Percentiles rank a stretch among this genome's conserved stretches.
phyloP scores from a whole-genome alignment of 2,113 vertebrate species.

The Chaetorhynchus papuensis region DNA sequence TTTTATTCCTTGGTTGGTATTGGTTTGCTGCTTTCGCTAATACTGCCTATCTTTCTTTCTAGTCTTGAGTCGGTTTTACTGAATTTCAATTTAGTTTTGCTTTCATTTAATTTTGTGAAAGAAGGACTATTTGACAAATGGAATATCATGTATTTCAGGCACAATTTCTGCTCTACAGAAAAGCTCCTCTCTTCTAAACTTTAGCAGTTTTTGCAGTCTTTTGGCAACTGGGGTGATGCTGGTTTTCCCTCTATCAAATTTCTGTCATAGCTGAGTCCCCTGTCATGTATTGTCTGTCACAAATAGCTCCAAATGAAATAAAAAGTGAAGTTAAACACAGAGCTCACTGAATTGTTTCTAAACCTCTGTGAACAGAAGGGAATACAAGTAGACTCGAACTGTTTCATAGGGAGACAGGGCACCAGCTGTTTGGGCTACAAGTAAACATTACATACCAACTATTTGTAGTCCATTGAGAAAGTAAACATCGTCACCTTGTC shows the following conservation, averaged over 20 bases:
- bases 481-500: slow-evolving; percentile 50
- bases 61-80: not conserved
- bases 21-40: not conserved
- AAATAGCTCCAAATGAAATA: not conserved
- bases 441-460: slow-evolving; percentile 45
- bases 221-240: not conserved
- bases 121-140: not conserved
- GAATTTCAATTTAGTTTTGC: not conserved
- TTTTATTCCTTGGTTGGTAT: not conserved
- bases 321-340: not conserved
- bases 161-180: not conserved
- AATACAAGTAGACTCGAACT: not conserved
- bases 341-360: not conserved
- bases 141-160: not conserved
- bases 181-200: not conserved
- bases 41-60: not conserved
- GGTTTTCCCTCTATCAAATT: not conserved
- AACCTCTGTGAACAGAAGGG: not conserved
- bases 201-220: not conserved
- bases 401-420: not conserved
- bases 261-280: not conserved
- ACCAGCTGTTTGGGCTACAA: not conserved
- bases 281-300: not conserved
- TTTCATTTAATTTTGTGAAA: not conserved
- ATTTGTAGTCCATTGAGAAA: slow-evolving; percentile 43